phyloP scores from a whole-genome alignment of 2,113 vertebrate species.

The Cryptoleucopteryx plumbea region DNA sequence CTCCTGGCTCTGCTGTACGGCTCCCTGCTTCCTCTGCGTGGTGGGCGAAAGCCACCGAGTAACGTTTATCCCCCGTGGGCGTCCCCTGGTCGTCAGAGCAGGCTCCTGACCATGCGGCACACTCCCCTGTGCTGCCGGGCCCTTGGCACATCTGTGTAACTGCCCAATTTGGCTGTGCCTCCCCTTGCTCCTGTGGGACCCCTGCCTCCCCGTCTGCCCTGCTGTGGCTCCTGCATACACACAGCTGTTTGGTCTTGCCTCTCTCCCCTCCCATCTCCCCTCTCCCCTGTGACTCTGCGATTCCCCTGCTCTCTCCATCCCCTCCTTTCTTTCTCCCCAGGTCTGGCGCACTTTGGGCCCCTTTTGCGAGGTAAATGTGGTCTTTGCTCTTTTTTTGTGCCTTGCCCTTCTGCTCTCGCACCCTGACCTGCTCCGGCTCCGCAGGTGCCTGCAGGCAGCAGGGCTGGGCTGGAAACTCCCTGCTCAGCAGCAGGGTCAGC shows the following conservation, averaged over 20 bases:
- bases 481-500: background rate
- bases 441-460: background rate
- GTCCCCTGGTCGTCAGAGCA: background rate
- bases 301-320: conserved; percentile 38
- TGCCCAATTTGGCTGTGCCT: background rate
- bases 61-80: background rate
- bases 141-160: background rate
- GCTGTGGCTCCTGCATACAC: background rate
- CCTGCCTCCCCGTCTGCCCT: background rate
- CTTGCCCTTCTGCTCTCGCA: background rate
- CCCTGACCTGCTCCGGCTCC: background rate
- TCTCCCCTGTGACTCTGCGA: background rate
- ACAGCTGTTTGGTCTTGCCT: background rate
- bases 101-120: accelerated
- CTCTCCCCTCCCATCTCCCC: background rate
- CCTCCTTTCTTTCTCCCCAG: conserved; percentile 71
- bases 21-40: background rate
- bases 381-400: conserved; percentile 21
- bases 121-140: background rate
- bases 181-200: accelerated
- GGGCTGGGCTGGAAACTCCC: background rate
- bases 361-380: conserved; percentile 86
- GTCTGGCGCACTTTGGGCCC: conserved; percentile 89
- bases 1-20: background rate
- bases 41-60: background rate